phyloP scores from a whole-genome alignment of 2,797 vertebrate species.

The Heteromormyrus szaboi region DNA sequence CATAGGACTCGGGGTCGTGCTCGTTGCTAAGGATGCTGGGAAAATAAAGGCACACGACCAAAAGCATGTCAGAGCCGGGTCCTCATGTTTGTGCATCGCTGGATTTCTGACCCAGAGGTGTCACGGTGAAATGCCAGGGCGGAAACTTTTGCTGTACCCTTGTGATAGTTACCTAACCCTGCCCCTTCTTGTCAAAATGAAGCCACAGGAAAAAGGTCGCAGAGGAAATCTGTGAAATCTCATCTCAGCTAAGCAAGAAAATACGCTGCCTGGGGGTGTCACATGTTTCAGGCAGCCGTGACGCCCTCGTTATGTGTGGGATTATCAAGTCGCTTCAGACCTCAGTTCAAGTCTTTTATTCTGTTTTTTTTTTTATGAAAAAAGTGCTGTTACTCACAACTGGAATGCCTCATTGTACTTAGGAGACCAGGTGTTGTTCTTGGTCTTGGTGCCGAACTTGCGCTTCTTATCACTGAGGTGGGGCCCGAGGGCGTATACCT shows the following conservation, averaged over 20 bases:
- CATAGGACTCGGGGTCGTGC: conserved; percentile 77
- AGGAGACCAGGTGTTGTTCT: conserved; percentile 98
- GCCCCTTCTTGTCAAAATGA: neutral
- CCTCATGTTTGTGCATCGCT: neutral
- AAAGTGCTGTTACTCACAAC: conserved; percentile 74
- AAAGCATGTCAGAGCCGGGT: neutral
- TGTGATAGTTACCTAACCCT: neutral
- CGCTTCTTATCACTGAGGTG: conserved; percentile 88
- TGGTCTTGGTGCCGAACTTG: conserved; percentile 95
- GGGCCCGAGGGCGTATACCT: conserved; percentile 86
- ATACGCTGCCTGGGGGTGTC: neutral
- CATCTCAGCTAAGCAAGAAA: neutral
- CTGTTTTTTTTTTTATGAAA: neutral
- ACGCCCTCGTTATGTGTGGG: neutral
- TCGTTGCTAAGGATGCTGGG: conserved; percentile 80
- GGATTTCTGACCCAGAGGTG: neutral
- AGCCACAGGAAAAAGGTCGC: neutral
- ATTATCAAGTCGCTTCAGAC: neutral
- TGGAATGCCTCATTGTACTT: conserved; percentile 99
- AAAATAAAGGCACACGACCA: neutral
- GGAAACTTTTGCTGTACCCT: neutral
- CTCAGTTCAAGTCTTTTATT: neutral
- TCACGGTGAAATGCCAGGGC: neutral
- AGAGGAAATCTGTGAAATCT: neutral
- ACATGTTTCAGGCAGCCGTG: neutral